A percentile compares a stretch with the other conserved stretches of the same genome.
Evolutionary conservation across 2,888 invertebrate genomes (phyloP).

Genomic region (Hemistola chrysoprasaria): DNA sequence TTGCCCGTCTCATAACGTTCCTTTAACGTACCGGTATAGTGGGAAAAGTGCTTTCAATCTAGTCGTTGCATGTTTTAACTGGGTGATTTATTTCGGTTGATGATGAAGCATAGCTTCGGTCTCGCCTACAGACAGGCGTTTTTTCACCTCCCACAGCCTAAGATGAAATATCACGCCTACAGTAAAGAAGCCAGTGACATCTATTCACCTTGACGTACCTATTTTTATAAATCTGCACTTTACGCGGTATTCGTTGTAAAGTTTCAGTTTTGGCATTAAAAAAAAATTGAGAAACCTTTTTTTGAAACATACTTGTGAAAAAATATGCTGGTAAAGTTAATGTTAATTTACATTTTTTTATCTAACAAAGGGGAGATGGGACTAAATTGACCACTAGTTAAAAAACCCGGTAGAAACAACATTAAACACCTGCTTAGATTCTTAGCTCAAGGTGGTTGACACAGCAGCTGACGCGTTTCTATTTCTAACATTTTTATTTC

Average conservation of each 20-base stretch:
- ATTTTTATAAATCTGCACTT: slow-evolving; percentile 45
- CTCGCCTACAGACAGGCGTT: slow-evolving; percentile 13
- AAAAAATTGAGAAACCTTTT: background rate
- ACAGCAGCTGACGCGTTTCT: slow-evolving; percentile 1
- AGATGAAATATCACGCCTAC: slow-evolving; percentile 40
- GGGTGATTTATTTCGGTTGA: slow-evolving; percentile 34
- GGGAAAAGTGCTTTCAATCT: too few relatives aligned
- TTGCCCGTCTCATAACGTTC: too few relatives aligned
- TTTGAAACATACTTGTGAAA: too few relatives aligned
- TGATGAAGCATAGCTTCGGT: slow-evolving; percentile 20
- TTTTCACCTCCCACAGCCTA: slow-evolving; percentile 26
- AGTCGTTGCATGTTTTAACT: background rate
- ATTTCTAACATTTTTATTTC: background rate
- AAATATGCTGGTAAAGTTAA: too few relatives aligned
- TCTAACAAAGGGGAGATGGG: background rate
- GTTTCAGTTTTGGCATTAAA: slow-evolving; percentile 19
- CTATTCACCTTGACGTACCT: slow-evolving; percentile 43
- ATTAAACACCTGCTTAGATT: slow-evolving; percentile 10
- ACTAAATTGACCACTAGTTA: background rate
- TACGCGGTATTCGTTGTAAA: slow-evolving; percentile 20
- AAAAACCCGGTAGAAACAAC: background rate
- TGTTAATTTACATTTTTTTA: too few relatives aligned
- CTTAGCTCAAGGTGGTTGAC: slow-evolving; percentile 3
- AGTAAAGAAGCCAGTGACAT: slow-evolving; percentile 49
- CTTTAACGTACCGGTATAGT: too few relatives aligned